Evolutionary conservation across 2,888 invertebrate genomes (phyloP).

Genomic region (Hirudinaria manillensis): DNA sequence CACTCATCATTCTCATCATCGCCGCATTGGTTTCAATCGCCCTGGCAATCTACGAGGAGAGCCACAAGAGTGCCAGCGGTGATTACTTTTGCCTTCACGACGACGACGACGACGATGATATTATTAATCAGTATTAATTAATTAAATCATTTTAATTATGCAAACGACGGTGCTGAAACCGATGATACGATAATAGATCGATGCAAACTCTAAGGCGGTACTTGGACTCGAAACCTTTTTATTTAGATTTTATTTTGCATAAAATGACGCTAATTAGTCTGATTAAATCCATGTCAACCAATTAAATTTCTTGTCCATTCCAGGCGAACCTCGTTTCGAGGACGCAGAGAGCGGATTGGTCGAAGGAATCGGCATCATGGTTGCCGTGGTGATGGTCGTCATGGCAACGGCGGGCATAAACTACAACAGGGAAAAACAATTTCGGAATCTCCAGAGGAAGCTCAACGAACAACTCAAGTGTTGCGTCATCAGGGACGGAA

Average conservation of each 20-base stretch:
- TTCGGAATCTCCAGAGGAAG: constrained; percentile 90
- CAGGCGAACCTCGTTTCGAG: neutral
- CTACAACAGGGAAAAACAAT: constrained; percentile 98
- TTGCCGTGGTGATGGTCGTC: constrained; percentile 97
- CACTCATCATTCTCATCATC: constrained; percentile 95
- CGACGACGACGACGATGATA: no score
- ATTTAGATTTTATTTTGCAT: no score
- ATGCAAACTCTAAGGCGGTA: no score
- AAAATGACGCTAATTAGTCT: no score
- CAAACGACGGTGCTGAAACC: no score
- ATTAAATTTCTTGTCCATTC: neutral
- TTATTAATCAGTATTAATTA: no score
- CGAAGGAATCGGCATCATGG: constrained; percentile 95
- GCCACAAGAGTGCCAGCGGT: neutral
- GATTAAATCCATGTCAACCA: no score
- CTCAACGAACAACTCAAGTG: constrained; percentile 99
- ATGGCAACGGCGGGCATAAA: constrained; percentile 99
- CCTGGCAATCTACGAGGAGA: constrained; percentile 65
- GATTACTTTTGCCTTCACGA: no score
- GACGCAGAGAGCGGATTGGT: constrained; percentile 72
- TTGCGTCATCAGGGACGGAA: constrained; percentile 79
- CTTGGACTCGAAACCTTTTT: no score
- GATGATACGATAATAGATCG: no score
- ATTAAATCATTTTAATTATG: no score
- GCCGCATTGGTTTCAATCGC: constrained; percentile 95